These are phyloP conservation scores for Drosophila barbarae DNA, from an alignment of 2,888 invertebrate species.

Conservation along the genomic window DNA sequence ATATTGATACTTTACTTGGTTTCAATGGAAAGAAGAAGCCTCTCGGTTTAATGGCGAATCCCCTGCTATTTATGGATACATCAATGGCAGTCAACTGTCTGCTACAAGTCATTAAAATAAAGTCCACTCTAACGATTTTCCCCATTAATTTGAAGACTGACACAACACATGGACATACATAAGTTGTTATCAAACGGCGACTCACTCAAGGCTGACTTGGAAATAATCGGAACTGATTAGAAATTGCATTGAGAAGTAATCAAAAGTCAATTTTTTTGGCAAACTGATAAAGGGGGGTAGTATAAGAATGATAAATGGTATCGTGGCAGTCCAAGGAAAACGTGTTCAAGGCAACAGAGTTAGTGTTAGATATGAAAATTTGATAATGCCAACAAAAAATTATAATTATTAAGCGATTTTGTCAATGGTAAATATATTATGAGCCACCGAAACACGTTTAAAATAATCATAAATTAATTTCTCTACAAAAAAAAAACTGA, in stretches of 20 bases:
- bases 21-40: constrained; percentile 16
- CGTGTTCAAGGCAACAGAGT: constrained; percentile 1
- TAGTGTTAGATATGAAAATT: background rate
- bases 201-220: constrained; percentile 31
- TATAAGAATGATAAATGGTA: constrained; percentile 14
- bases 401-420: background rate
- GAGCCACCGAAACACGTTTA: background rate
- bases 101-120: constrained; percentile 9
- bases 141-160: constrained; percentile 20
- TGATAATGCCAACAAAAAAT: constrained; percentile 1
- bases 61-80: constrained; percentile 7
- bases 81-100: background rate
- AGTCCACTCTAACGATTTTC: constrained; percentile 6
- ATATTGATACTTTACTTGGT: constrained; percentile 12
- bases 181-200: constrained; percentile 16
- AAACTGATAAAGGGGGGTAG: constrained; percentile 10
- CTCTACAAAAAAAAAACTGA: constrained; percentile 5
- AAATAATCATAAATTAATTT: constrained; percentile 9
- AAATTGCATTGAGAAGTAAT: constrained; percentile 16
- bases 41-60: background rate
- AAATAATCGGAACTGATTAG: constrained; percentile 14
- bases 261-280: constrained; percentile 18
- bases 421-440: background rate
- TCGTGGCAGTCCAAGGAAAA: constrained; percentile 5
- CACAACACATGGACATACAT: background rate